A percentile compares a stretch with the other conserved stretches of the same genome.
phyloP scores from a whole-genome alignment of 2,888 invertebrate genomes.

The Tenthredo scrophulariae region DNA sequence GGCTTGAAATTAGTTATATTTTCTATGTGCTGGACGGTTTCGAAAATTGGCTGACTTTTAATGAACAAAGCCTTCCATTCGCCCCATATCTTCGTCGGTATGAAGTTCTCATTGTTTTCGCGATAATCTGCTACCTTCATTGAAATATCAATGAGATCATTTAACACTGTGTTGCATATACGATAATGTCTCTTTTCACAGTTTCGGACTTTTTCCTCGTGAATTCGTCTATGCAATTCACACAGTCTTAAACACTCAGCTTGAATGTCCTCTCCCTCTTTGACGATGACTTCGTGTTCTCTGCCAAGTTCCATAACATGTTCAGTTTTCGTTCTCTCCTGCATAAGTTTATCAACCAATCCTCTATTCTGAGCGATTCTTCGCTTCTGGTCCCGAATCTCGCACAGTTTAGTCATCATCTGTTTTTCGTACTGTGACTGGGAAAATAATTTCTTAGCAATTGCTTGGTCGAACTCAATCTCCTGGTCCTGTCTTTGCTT shows the following conservation, averaged over 20 bases:
- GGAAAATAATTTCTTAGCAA: slow-evolving; percentile 82
- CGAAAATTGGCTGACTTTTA: slow-evolving; percentile 81
- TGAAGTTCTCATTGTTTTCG: slow-evolving; percentile 73
- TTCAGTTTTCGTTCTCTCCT: slow-evolving; percentile 78
- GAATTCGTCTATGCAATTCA: slow-evolving; percentile 80
- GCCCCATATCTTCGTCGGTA: slow-evolving; percentile 79
- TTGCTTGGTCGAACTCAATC: slow-evolving; percentile 78
- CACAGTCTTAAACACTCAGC: slow-evolving; percentile 63
- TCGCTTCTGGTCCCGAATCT: slow-evolving; percentile 82
- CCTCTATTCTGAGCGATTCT: slow-evolving; percentile 80
- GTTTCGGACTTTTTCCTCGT: slow-evolving; percentile 74
- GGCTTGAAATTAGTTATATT: slow-evolving; percentile 76
- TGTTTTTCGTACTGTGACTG: slow-evolving; percentile 85
- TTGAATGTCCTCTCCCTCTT: slow-evolving; percentile 62
- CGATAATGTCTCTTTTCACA: slow-evolving; percentile 71
- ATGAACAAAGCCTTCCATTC: slow-evolving; percentile 82
- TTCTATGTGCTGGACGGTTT: slow-evolving; percentile 78
- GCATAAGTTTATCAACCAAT: slow-evolving; percentile 79
- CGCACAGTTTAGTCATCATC: slow-evolving; percentile 83
- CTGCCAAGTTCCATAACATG: slow-evolving; percentile 79
- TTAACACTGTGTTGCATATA: slow-evolving; percentile 80
- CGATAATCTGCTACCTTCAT: slow-evolving; percentile 80
- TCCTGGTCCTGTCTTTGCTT: slow-evolving; percentile 80
- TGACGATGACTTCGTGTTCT: slow-evolving; percentile 65
- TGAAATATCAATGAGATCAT: slow-evolving; percentile 81